Evolutionary conservation across 2,888 invertebrate genomes (phyloP), one percentile per base, ranked within the genome.

Genomic region (Andricus curvator): DNA sequence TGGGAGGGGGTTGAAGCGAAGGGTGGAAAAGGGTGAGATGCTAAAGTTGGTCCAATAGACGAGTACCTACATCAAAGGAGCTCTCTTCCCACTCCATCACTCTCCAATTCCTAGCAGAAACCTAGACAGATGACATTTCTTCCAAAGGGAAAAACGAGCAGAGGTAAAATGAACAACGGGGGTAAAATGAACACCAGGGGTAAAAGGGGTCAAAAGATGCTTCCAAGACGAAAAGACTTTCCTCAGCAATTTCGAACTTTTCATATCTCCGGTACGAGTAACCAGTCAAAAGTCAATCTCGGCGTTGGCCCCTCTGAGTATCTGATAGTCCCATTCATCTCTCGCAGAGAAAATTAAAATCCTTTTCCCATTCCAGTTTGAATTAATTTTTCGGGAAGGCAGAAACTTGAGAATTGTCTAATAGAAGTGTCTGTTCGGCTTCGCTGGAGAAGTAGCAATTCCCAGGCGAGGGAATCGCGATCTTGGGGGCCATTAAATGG

Each of bases 401-500:
- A 56, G 33, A 60, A 74, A 74, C 56, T 74, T 74, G 74, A 56
- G 33, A 74, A 74, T 74, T n/a, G 25, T 48, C 48, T 48, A 68
- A 68, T 68, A 25, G 41, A 48, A 68, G 56, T 74, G 56, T 74
- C 56, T 79, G 67, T 70, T 79, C 68, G 70, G 60, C 62, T 74
- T 37, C 33, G 56, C n/a, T 56, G 33, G 74, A 74, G 74, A 74
- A 74, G 74, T 74, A 56, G 51, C 74, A 74, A 74, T 74, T 74
- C 74, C 74, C 74, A n/a, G 33, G 56, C 56, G 74, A 74, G 74
- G 74, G 37, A 74, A 78, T 76, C 85, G 83, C 80, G 83, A 86
- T 86, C 86, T 83, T 79, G 78, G 78, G 82, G 85, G 87, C 87
- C 85, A 88, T 88, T 88, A 87, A 89, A 89, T 84, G 86, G 86